These are phyloP conservation scores for Arenicola marina DNA, from an alignment of 2,888 invertebrate species.

Conservation along the genomic window DNA sequence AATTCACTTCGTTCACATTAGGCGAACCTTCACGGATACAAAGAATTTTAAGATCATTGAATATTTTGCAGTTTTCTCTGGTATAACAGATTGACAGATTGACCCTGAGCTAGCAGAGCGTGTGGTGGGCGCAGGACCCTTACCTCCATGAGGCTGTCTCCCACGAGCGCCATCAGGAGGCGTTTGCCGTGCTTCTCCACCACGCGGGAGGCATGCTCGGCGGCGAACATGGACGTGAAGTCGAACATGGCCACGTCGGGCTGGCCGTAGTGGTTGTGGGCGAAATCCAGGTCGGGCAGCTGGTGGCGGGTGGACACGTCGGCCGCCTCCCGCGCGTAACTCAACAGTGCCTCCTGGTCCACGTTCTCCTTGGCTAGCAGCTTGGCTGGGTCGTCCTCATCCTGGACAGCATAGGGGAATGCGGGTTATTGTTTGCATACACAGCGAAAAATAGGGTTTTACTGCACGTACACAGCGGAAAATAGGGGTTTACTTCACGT, in stretches of 20 bases:
- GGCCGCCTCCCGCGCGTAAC: conserved; percentile 93
- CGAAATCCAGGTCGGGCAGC: conserved; percentile 76
- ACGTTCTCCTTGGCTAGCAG: conserved; percentile 88
- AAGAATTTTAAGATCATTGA: no score
- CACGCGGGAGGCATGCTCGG: conserved; percentile 90
- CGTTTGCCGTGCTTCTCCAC: conserved; percentile 76
- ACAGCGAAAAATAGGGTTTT: no score
- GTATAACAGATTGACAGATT: no score
- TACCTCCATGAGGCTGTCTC: conserved; percentile 92
- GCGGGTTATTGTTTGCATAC: no score
- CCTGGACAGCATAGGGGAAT: no score
- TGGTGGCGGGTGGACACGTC: conserved; percentile 67
- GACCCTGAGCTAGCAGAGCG: no score
- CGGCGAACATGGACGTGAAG: conserved; percentile 98
- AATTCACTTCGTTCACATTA: no score
- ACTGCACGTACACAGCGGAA: no score
- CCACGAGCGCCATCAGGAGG: conserved; percentile 87
- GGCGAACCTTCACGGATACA: no score
- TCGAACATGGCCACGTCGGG: conserved; percentile 99
- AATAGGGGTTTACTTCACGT: no score
- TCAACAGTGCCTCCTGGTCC: conserved; percentile 82
- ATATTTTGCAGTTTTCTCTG: no score
- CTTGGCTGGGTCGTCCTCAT: conserved; percentile 86
- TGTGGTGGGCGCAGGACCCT: no score
- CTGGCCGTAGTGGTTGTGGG: conserved; percentile 95